Evolutionary conservation across 2,797 vertebrate species (phyloP), one percentile per base, ranked within the genome.

Genomic region (Ceryle rudis): DNA sequence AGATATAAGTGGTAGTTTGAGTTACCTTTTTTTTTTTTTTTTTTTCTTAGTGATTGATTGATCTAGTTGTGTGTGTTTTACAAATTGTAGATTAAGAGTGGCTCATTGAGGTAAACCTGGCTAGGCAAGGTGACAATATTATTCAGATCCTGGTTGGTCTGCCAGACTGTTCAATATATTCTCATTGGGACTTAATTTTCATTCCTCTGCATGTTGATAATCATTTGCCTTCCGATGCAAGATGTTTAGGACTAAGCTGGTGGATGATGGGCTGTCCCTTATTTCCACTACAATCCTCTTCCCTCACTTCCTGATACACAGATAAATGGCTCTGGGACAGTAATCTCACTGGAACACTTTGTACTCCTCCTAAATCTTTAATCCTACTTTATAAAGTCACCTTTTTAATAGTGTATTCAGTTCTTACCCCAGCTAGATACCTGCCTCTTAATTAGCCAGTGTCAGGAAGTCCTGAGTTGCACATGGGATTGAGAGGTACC

Each of bases 281-380:
- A 46, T 71, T 91, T 83, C 39, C 8, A 31, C 10, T 49, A 17
- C 26, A 14, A 47, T 49, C 25, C 14, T 57, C 37, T 74, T 70
- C 11, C 14, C 5, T 66, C 2, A 1, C 16, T 81, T 88, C 31
- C 41, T 69, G 23, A 42, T 57, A 67, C 15, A 6, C 37, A 57
- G 37, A 49, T 41, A n/a, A 89, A 88, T n/a, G 23, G 11, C 25
- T 74, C 49, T 33, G 31, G 31, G 29, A 5, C n/a, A 33, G 41
- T 86, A 83, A 15, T 92, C 23, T 83, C 22, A 14, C 33, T 89
- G 28, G 20, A 82, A 65, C 7, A 51, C 6, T 57, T 81, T 54
- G 16, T 47, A 19, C 23, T 75, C 15, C 41, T 81, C n/a, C 23
- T 54, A 58, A 65, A 46, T 89, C 21, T 86, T 94, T 86, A 90